Base-by-base conservation (phyloP, 2,797 vertebrate genomes). In the Centroberyx gerrardi region DNA sequence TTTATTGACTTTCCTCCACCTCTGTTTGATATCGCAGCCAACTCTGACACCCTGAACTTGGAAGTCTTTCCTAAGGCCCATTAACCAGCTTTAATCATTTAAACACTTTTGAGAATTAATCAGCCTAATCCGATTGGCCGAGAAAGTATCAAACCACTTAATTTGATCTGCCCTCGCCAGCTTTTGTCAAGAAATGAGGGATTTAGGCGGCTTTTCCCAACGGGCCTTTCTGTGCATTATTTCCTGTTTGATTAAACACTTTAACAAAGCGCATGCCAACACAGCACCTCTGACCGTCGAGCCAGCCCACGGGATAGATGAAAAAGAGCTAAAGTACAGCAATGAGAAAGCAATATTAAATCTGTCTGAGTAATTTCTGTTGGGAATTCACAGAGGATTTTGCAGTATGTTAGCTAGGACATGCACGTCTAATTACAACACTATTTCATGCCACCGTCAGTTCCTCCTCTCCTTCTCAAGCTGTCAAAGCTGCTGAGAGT, bases 51-150 rank as follows among this genome's bases (percentile, higher is more conserved):
- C 46, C 12, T 82, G 72, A 83, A 87, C 90, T 87, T 58, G 60
- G 67, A 70, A 59, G 29, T 58, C 54, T 44, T 87, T 89, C 78
- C 74, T 54, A 56, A 65, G 90, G 71, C 69, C 90, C 91, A 94
- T 92, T 93, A 93, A 92, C 72, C 74, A 55, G 71, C 85, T 90
- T 90, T 92, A 93, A 93, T 94, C 87, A 88, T 88, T 91, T 90
- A 87, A 90, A 92, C 85, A 89, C 91, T 84, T 88, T 88, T 84
- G 91, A 90, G 93, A 94, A 92, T 94, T 93, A 93, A 91, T 92
- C 87, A 77, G 68, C 68, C 80, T 94, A 95, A 93, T 92, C 92
- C 85, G 85, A 92, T 93, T 91, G 92, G 90, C 88, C 88, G 79
- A 74, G 89, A 87, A 92, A 83, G 88, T 90, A 94, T 93, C 90